Evolutionary conservation across 2,797 vertebrate species (phyloP), one percentile per base, ranked within the genome.

Genomic region (Coregonus sp.): DNA sequence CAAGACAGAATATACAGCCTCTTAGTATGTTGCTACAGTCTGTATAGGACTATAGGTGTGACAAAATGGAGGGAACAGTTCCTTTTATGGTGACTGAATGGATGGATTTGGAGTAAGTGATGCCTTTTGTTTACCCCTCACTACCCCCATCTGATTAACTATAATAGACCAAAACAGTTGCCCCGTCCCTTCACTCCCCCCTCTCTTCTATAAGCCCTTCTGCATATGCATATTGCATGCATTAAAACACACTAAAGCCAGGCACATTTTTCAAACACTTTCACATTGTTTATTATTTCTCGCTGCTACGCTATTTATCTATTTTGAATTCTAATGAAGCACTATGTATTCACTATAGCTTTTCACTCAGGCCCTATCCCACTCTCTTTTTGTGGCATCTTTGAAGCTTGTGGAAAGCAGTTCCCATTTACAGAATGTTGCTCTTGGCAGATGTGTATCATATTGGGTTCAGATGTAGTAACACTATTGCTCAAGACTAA

Each of bases 381-480:
- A 25, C 47, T 63, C 7, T 67, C 4, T 61, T 35, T 75, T 65
- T 72, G 68, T 33, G 50, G 59, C 35, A 25, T 76, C 74, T 81
- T 80, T 75, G 59, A 75, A 37, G 40, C 71, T 63, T 18, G 67
- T 75, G 56, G 37, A 76, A 84, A 80, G 76, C 78, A 54, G n/a
- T 74, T 52, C 40, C 74, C 80, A 37, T 73, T 66, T 5, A 16
- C 74, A 78, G 40, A 78, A 29, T 78, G 65, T 81, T 77, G 51
- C 75, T 75, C 66, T 81, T 83, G 78, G 67, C 65, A 69, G 66
- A 74, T 54, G 74, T 37, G 31, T 66, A 65, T 70, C 51, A 72
- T 73, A 75, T 29, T 70, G 67, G 33, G 68, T 77, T 76, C 80
- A 79, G 68, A 75, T 73, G 71, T 69, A 16, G 70, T 75, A 56